Evolutionary conservation across 2,888 invertebrate species (phyloP).

Genomic region (Melieria omissa): DNA sequence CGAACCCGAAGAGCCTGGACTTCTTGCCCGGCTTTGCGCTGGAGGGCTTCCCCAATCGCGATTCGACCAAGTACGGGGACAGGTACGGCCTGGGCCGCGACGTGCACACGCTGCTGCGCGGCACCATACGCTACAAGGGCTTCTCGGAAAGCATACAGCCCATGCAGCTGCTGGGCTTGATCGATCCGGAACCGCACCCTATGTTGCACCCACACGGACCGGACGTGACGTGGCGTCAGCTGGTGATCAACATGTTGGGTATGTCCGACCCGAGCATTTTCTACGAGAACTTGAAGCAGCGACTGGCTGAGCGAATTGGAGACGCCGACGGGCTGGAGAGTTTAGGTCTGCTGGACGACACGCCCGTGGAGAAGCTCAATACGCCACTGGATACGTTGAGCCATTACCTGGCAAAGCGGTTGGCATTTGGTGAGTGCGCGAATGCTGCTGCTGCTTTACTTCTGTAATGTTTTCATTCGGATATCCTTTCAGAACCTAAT

Average conservation of each 20-base stretch:
- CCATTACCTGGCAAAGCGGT: slow-evolving; percentile 83
- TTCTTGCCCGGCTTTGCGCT: slow-evolving; percentile 97
- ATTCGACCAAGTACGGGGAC: slow-evolving; percentile 88
- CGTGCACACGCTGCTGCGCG: slow-evolving; percentile 89
- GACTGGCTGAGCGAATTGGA: slow-evolving; percentile 83
- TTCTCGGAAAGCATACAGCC: slow-evolving; percentile 90
- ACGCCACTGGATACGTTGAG: slow-evolving; percentile 95
- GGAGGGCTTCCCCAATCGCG: slow-evolving; percentile 97
- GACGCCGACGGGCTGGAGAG: slow-evolving; percentile 83
- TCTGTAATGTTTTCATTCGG: background rate
- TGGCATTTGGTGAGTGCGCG: slow-evolving; percentile 75
- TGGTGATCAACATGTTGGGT: slow-evolving; percentile 87
- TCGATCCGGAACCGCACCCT: slow-evolving; percentile 87
- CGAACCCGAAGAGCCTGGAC: slow-evolving; percentile 80
- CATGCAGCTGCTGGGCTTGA: slow-evolving; percentile 86
- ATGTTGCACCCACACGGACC: slow-evolving; percentile 95
- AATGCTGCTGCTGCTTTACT: background rate
- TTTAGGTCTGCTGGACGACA: slow-evolving; percentile 88
- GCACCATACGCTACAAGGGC: slow-evolving; percentile 92
- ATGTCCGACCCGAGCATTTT: slow-evolving; percentile 87
- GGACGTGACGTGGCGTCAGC: slow-evolving; percentile 93
- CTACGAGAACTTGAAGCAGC: slow-evolving; percentile 89
- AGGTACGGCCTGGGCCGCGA: slow-evolving; percentile 87
- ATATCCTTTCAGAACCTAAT: slow-evolving; percentile 70
- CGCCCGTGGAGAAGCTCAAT: slow-evolving; percentile 81